These are phyloP conservation scores for Calosoma granatense DNA, from an alignment of 1,140 invertebrate species.

Conservation along the genomic window DNA sequence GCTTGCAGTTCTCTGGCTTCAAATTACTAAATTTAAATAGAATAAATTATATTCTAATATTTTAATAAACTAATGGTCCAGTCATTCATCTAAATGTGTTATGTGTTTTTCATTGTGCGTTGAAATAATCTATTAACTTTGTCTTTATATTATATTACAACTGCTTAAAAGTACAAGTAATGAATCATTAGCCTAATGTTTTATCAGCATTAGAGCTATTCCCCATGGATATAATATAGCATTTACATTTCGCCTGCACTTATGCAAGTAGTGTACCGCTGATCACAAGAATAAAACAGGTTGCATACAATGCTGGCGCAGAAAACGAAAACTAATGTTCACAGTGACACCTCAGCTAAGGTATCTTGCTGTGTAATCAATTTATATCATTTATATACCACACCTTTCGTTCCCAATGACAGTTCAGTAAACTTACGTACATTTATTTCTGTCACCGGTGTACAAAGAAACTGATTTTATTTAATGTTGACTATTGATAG, in stretches of 20 bases:
- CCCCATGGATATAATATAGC: too few species aligned
- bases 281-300: neutral
- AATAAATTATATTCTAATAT: too few species aligned
- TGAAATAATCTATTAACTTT: too few species aligned
- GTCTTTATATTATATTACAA: neutral
- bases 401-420: slow-evolving; percentile 2
- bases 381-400: slow-evolving; percentile 7
- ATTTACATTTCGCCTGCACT: too few species aligned
- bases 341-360: neutral
- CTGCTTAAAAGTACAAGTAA: neutral
- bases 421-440: slow-evolving; percentile 3
- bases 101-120: too few species aligned
- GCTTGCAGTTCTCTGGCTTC: too few species aligned
- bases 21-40: too few species aligned
- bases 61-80: too few species aligned
- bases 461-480: slow-evolving; percentile 5
- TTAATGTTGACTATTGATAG: neutral
- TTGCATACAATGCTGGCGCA: neutral
- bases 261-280: neutral
- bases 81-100: too few species aligned
- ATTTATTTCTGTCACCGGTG: neutral
- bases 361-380: neutral
- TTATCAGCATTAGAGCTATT: neutral
- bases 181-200: neutral
- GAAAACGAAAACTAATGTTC: neutral